These are phyloP conservation scores for Chelonia mydas DNA, from an alignment of 2,797 vertebrate species.

Conservation along the genomic window DNA sequence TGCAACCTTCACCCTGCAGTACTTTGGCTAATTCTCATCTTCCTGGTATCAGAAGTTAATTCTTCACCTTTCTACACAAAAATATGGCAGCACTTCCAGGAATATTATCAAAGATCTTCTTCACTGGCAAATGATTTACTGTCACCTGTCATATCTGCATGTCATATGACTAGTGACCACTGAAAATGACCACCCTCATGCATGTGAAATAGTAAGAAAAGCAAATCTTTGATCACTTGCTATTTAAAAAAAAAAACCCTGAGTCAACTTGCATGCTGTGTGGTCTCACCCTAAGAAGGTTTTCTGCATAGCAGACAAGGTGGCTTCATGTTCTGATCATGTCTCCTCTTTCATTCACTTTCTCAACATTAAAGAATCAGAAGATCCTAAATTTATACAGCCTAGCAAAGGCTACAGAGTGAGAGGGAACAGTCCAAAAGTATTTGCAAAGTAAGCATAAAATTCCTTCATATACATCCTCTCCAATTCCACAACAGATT, in stretches of 20 bases:
- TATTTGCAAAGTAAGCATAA: not conserved
- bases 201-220: not conserved
- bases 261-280: not conserved
- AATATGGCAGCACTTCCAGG: not conserved
- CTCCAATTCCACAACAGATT: conserved; percentile 32
- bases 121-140: not conserved
- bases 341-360: not conserved
- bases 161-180: not conserved
- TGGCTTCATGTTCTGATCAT: not conserved
- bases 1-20: not conserved
- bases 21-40: not conserved
- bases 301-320: not conserved
- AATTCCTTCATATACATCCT: not conserved
- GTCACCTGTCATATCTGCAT: not conserved
- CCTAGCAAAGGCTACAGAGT: not conserved
- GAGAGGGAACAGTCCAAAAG: not conserved
- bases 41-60: not conserved
- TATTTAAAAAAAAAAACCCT: not conserved
- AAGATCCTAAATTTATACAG: not conserved
- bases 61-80: conserved; percentile 8
- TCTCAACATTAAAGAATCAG: not conserved
- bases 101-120: not conserved
- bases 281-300: not conserved
- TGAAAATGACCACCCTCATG: not conserved
- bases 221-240: not conserved